Conservation (phyloP, 2,797 vertebrate genomes). For the Pteropus rufus region DNA sequence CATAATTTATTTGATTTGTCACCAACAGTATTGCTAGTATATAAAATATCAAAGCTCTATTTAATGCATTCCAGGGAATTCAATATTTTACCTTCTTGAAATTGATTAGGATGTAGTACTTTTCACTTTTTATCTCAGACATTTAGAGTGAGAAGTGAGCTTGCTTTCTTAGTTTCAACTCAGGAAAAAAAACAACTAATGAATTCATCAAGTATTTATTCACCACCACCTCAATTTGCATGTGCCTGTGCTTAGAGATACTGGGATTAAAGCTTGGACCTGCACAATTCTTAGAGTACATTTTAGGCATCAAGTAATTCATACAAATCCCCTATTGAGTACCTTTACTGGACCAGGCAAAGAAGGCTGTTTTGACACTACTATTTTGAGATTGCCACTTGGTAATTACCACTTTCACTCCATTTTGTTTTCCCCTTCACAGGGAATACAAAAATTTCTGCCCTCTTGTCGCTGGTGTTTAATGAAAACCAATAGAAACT, state of each 20-base stretch:
- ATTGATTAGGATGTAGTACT: not conserved
- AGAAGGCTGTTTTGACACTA: not conserved
- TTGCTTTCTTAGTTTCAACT: not conserved
- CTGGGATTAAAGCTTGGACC: not conserved
- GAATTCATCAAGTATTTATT: not conserved
- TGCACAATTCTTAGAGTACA: not conserved
- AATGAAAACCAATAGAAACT: conserved; percentile 42
- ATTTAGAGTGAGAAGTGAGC: not conserved
- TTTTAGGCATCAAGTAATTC: not conserved
- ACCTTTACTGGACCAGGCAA: not conserved
- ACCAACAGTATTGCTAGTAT: accelerated
- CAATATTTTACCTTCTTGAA: not conserved
- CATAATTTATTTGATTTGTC: not conserved
- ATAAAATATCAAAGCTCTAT: not conserved
- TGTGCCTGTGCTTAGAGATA: not conserved
- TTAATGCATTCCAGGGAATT: not conserved
- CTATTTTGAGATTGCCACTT: conserved; percentile 25
- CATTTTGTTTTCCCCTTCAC: not conserved
- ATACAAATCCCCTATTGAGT: not conserved
- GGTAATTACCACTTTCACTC: not conserved
- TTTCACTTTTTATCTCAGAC: not conserved
- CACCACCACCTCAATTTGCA: not conserved
- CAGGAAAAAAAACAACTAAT: not conserved
- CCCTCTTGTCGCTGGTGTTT: conserved; percentile 6
- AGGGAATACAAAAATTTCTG: conserved; percentile 22